Evolutionary conservation across 2,113 vertebrate genomes (phyloP).

Genomic region (Nesospiza acunhae): DNA sequence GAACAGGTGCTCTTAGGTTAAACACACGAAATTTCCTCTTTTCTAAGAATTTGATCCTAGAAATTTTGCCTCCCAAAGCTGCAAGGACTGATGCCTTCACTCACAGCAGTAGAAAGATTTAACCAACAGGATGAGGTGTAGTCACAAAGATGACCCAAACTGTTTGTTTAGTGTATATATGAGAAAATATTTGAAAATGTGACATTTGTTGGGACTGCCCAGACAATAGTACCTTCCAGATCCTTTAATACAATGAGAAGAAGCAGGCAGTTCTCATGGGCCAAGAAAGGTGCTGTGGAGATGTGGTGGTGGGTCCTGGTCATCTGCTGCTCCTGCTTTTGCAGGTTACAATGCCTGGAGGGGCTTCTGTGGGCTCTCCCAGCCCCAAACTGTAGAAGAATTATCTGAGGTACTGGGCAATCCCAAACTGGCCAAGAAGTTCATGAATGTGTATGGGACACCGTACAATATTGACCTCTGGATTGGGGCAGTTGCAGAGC

Average conservation of each 20-base stretch:
- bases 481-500: constrained; percentile 86
- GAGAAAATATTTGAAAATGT: not conserved
- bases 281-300: not conserved
- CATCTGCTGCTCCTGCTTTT: not conserved
- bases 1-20: not conserved
- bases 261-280: not conserved
- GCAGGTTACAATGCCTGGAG: constrained; percentile 54
- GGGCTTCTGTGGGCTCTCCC: constrained; percentile 78
- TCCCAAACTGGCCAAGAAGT: constrained; percentile 76
- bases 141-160: not conserved
- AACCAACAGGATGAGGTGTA: not conserved
- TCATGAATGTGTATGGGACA: constrained; percentile 82
- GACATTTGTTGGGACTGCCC: not conserved
- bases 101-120: not conserved
- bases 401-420: constrained; percentile 81
- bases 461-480: constrained; percentile 87
- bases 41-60: not conserved
- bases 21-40: not conserved
- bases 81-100: not conserved
- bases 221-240: not conserved
- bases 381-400: constrained; percentile 76
- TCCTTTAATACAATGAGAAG: not conserved
- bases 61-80: not conserved
- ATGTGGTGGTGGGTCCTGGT: not conserved
- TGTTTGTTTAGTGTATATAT: not conserved